Conservation (phyloP, 2,113 vertebrate genomes). For the Nesoenas mayeri region DNA sequence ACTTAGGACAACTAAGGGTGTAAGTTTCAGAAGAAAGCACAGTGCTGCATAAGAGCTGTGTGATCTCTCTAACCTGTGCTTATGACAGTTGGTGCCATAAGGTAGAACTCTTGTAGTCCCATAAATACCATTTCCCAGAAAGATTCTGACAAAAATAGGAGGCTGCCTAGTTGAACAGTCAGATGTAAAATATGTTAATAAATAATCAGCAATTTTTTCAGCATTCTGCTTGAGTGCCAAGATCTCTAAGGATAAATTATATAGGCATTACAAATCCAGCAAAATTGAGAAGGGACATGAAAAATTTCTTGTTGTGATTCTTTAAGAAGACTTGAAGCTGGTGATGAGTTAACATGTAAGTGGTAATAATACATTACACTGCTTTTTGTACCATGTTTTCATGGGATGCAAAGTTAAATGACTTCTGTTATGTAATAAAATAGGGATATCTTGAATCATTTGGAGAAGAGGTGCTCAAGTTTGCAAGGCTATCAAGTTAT, state of each 20-base stretch:
- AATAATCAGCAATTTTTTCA: not conserved
- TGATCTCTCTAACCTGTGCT: not conserved
- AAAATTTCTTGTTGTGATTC: not conserved
- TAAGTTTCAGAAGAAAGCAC: not conserved
- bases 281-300: not conserved
- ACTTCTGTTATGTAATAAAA: slow-evolving; percentile 28
- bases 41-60: not conserved
- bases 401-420: slow-evolving; percentile 41
- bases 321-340: slow-evolving; percentile 2
- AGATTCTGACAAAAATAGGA: not conserved
- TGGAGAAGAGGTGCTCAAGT: not conserved
- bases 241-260: not conserved
- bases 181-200: not conserved
- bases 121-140: not conserved
- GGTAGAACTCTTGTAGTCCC: not conserved
- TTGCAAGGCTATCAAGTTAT: not conserved
- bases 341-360: slow-evolving; percentile 14
- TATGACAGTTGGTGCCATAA: not conserved
- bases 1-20: not conserved
- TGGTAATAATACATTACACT: not conserved
- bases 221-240: not conserved
- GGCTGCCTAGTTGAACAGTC: not conserved
- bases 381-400: not conserved
- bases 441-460: not conserved
- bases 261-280: not conserved